Base-by-base conservation (phyloP, 2,797 vertebrate species). In the Pelobates cultripes region DNA sequence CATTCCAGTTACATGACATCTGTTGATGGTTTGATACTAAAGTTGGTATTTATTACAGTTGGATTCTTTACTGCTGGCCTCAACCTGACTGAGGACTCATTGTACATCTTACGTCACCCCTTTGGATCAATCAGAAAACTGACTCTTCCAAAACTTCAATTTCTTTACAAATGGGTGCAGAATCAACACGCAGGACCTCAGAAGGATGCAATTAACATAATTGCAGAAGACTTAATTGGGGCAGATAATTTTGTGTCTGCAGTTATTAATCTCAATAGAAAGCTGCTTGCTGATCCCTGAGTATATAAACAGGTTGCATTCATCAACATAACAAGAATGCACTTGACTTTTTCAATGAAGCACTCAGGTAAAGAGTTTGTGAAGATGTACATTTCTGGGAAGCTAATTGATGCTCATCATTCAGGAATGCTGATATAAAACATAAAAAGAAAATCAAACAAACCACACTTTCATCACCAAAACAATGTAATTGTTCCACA, bases 141-240 rank as follows among this genome's bases (percentile, higher is more conserved):
- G 89, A 97, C 95, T 3, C 81, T 91, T 75, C 85, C 66, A 0
- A 93, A 93, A 87, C 95, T 96, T 89, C 92, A 93, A 3, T 43
- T 40, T 67, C 77, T 97, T 85, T 86, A 85, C 70, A 78, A 83
- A 0, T 98, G 97, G 97, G 88, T 98, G 78, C 88, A 91, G 80
- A 78, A 89, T 4, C 97, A 99, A 90, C 43, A 4, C 17, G 95
- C 97, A 0, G 97, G 97, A 9, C 40, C 87, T 0, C 87, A 87
- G 14, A 80, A 86, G 0, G n/a, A 78, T 7, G 90, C 94, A 75
- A 87, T 96, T 77, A 98, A 98, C 91, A 95, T 99, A 5, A 95
- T 98, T 43, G 96, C 96, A 0, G 97, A 95, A 7, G 97, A 99
- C 89, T 97, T 99, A 1, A 88, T 97, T 72, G 95, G 95, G 3